A percentile compares a stretch with the other conserved stretches of the same genome.
These are phyloP conservation scores for Potamilus streckersoni DNA, from an alignment of 1,140 invertebrate genomes.

Conservation along the genomic window DNA sequence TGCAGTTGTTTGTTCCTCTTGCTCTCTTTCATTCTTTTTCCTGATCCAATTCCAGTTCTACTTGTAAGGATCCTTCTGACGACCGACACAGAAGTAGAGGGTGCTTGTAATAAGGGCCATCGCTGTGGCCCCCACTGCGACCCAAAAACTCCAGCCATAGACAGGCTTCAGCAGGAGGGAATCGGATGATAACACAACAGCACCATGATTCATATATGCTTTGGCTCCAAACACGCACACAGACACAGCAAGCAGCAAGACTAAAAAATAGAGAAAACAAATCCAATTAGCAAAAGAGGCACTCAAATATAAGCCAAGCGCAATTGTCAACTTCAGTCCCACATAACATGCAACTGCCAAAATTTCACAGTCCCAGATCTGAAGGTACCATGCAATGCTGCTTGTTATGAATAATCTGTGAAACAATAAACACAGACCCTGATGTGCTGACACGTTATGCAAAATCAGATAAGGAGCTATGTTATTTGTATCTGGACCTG, in stretches of 20 bases:
- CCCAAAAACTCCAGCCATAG: constrained; percentile 63
- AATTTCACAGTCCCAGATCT: no score
- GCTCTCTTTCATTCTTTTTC: neutral
- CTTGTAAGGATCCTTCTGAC: constrained; percentile 36
- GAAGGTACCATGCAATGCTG: no score
- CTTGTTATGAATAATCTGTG: no score
- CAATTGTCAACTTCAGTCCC: no score
- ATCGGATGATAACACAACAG: constrained; percentile 35
- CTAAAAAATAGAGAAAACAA: constrained; percentile 25
- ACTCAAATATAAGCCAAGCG: no score
- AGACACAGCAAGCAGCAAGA: constrained; percentile 50
- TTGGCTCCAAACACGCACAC: constrained; percentile 60
- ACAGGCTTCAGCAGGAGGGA: constrained; percentile 26
- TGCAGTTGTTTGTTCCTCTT: no score
- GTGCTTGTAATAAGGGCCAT: constrained; percentile 56
- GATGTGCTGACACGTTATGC: no score
- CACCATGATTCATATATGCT: constrained; percentile 46
- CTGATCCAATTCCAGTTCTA: neutral
- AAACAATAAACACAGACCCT: no score
- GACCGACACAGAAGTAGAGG: constrained; percentile 58
- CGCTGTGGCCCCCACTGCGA: constrained; percentile 46
- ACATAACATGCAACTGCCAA: no score
- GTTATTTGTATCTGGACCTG: no score
- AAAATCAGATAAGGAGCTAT: no score
- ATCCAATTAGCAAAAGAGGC: no score